Evolutionary conservation across 2,797 vertebrate genomes (phyloP).

Genomic region (Knipowitschia caucasica): DNA sequence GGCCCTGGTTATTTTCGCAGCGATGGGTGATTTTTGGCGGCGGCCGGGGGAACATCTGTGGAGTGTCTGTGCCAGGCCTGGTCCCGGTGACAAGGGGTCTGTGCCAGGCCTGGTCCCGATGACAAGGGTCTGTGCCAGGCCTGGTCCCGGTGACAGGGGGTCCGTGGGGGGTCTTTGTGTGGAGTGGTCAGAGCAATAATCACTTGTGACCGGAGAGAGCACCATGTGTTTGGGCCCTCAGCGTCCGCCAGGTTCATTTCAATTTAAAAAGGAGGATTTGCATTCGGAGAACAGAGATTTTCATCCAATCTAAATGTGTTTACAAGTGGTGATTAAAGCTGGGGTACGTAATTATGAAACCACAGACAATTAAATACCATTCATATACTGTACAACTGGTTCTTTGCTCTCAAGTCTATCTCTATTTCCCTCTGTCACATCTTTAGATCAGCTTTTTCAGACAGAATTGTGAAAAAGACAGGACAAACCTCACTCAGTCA

Average conservation of each 20-base stretch:
- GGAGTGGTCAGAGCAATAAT: conserved; percentile 71
- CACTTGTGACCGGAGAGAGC: conserved; percentile 64
- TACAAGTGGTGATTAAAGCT: too few species aligned
- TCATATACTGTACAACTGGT: too few species aligned
- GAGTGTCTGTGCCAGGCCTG: conserved; percentile 65
- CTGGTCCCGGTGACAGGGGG: conserved; percentile 60
- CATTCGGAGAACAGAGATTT: too few species aligned
- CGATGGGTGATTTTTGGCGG: conserved; percentile 72
- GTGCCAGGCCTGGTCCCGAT: conserved; percentile 64
- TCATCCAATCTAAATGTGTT: too few species aligned
- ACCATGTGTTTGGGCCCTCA: conserved; percentile 13
- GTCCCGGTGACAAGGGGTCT: conserved; percentile 61
- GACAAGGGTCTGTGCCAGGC: conserved; percentile 68
- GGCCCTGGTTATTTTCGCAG: conserved; percentile 51
- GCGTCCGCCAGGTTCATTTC: not conserved
- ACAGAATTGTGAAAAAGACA: too few species aligned
- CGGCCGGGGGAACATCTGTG: conserved; percentile 71
- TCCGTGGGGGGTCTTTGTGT: conserved; percentile 70
- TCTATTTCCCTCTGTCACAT: too few species aligned
- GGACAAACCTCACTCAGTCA: too few species aligned
- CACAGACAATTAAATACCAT: too few species aligned
- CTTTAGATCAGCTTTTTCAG: too few species aligned
- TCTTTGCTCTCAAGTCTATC: too few species aligned
- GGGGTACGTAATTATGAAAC: too few species aligned
- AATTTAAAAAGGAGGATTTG: not conserved